Evolutionary conservation across 2,797 vertebrate genomes (phyloP).

Genomic region (Sarcoramphus papa): DNA sequence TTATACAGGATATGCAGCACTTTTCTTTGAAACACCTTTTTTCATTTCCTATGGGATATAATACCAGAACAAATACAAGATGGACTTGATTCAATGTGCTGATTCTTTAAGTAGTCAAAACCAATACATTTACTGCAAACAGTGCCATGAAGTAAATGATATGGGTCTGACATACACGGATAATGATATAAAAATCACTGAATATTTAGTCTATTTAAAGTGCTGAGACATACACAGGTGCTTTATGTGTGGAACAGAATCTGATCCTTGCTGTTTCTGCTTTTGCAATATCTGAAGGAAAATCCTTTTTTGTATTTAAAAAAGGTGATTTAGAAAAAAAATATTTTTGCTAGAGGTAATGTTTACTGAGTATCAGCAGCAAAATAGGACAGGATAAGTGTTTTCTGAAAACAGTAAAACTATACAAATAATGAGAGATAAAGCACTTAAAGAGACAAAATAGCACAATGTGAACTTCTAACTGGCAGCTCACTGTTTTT

Average conservation of each 20-base stretch:
- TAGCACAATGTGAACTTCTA: neutral
- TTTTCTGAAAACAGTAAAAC: neutral
- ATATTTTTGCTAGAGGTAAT: neutral
- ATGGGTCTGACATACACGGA: neutral
- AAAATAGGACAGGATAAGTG: neutral
- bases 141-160: neutral
- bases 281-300: neutral
- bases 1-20: neutral
- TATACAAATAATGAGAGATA: neutral
- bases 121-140: neutral
- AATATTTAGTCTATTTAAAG: neutral
- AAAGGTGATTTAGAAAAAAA: neutral
- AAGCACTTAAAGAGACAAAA: neutral
- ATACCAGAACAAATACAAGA: neutral
- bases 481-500: neutral
- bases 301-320: neutral
- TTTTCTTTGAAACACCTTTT: neutral
- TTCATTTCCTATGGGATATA: neutral
- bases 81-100: neutral
- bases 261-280: neutral
- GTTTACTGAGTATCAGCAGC: neutral
- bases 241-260: neutral
- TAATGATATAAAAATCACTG: neutral
- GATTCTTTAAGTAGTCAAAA: neutral
- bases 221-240: neutral